phyloP scores from a whole-genome alignment of 2,113 vertebrate species.

The Carassius gibelio region DNA sequence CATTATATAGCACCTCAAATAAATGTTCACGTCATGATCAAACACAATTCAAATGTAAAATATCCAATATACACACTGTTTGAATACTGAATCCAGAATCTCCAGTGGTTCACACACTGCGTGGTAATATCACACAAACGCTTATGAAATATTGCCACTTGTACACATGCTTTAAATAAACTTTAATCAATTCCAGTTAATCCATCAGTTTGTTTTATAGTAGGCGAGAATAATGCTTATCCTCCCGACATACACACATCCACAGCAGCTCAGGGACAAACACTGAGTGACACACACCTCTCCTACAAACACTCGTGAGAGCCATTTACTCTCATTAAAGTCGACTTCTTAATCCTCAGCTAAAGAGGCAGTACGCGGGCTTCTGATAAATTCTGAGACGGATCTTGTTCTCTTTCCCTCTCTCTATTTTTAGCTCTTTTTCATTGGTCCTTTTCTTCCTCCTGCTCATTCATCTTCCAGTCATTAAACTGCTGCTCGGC shows the following conservation, averaged over 20 bases:
- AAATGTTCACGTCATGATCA: not conserved
- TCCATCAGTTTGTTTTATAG: conserved; percentile 56
- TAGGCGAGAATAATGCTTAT: conserved; percentile 22
- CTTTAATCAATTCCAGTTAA: conserved; percentile 61
- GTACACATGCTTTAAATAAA: conserved; percentile 61
- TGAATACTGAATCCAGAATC: not conserved
- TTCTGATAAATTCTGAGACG: conserved; percentile 7
- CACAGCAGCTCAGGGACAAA: conserved; percentile 36
- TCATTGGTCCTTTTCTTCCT: conserved; percentile 6
- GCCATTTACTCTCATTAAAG: conserved; percentile 42
- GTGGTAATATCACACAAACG: conserved; percentile 39
- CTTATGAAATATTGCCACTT: conserved; percentile 56
- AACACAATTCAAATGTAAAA: not conserved
- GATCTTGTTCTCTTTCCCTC: conserved; percentile 31
- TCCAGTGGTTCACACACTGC: conserved; percentile 19
- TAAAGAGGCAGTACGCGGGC: not conserved
- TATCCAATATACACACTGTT: not conserved
- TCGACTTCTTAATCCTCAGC: conserved; percentile 24
- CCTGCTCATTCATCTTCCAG: conserved; percentile 17
- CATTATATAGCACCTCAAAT: not conserved
- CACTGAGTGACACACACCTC: conserved; percentile 6
- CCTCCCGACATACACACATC: not conserved
- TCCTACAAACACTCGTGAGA: conserved; percentile 30
- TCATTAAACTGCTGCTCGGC: conserved; percentile 44
- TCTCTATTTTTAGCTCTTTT: conserved; percentile 40